These are phyloP conservation scores for Platyura marginata DNA, from an alignment of 1,140 invertebrate genomes.

Conservation along the genomic window DNA sequence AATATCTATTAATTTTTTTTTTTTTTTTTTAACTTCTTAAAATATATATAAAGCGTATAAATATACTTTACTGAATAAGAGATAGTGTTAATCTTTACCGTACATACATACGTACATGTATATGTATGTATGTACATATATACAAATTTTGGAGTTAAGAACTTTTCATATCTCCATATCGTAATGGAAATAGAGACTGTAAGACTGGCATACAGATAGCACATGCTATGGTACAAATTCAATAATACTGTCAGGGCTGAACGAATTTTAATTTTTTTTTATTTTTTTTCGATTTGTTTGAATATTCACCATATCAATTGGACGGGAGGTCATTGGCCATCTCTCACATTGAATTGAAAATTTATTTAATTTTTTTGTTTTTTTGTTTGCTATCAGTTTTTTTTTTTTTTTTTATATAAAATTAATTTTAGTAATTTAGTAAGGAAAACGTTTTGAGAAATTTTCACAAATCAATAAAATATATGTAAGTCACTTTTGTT, in stretches of 20 bases:
- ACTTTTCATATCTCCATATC: conserved; percentile 18
- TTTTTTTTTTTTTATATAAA: no score
- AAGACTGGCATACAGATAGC: conserved; percentile 25
- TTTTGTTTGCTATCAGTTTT: no score
- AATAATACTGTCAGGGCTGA: background rate
- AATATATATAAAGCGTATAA: background rate
- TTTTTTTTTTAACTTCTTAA: background rate
- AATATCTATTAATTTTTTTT: background rate
- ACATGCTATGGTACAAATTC: conserved; percentile 1
- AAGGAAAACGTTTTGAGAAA: no score
- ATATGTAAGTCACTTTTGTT: no score
- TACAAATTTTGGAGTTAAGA: conserved; percentile 3
- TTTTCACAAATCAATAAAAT: no score
- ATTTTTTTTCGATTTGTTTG: no score
- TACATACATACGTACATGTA: background rate
- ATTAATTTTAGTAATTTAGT: no score
- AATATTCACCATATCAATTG: no score
- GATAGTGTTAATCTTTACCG: background rate
- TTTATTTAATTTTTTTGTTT: no score
- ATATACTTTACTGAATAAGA: background rate
- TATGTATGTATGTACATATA: background rate
- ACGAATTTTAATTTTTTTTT: no score
- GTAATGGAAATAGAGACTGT: conserved; percentile 27
- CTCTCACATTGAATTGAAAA: no score
- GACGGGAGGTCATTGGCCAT: no score